phyloP scores from a whole-genome alignment of 2,888 invertebrate genomes.

The Trichogramma dendrolimi region DNA sequence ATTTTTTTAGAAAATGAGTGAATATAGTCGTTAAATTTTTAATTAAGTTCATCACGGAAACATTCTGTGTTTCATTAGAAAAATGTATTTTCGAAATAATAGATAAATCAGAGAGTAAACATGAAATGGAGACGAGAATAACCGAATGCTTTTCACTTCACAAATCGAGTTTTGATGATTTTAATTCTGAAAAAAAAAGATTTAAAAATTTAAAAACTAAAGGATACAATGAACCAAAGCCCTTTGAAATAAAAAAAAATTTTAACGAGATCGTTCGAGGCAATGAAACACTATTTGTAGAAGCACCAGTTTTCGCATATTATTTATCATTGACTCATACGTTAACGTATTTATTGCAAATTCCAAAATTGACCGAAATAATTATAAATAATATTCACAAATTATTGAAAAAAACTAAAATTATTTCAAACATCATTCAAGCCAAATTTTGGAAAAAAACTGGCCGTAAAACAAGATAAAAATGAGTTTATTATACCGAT shows the following conservation, averaged over 20 bases:
- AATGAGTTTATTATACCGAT: constrained; percentile 6
- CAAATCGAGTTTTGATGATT: constrained; percentile 1
- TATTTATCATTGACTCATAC: constrained; percentile 12
- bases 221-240: constrained; percentile 6
- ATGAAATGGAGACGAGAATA: not conserved
- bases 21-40: constrained; percentile 1
- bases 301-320: constrained; percentile 2
- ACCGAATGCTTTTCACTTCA: not conserved
- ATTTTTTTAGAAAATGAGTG: not conserved
- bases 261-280: not conserved
- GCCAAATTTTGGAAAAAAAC: constrained; percentile 7
- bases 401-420: not conserved
- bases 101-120: not conserved
- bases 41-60: not conserved
- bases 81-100: not conserved
- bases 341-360: constrained; percentile 13
- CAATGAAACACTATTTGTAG: not conserved
- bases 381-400: constrained; percentile 12
- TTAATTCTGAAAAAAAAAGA: constrained; percentile 8
- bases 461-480: not conserved
- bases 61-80: not conserved
- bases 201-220: constrained; percentile 7
- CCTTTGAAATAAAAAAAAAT: constrained; percentile 5
- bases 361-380: constrained; percentile 1
- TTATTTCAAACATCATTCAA: constrained; percentile 14